Conservation (phyloP, 1,140 invertebrate genomes). For the Arion vulgaris region DNA sequence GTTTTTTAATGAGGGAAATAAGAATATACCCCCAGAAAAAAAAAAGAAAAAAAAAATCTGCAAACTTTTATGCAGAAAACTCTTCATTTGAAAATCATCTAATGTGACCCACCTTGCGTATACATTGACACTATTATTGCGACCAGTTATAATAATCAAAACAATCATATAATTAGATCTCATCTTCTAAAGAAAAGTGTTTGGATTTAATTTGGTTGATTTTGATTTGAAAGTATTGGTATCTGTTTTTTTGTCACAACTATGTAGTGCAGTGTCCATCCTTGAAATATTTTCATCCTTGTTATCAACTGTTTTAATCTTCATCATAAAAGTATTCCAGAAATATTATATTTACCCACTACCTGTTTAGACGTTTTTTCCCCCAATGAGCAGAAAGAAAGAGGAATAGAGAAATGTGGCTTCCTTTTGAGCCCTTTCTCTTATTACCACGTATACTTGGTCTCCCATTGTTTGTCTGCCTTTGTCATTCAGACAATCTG, state of each 20-base stretch:
- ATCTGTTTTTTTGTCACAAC: not conserved
- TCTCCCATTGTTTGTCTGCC: slow-evolving; percentile 43
- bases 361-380: slow-evolving; percentile 48
- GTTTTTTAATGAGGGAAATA: too few species aligned
- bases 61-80: too few species aligned
- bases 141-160: not conserved
- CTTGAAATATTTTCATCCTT: slow-evolving; percentile 22
- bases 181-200: too few species aligned
- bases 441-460: slow-evolving; percentile 32
- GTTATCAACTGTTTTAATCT: slow-evolving; percentile 39
- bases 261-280: slow-evolving; percentile 3
- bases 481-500: slow-evolving; percentile 44
- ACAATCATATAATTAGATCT: not conserved
- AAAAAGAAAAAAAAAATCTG: too few species aligned
- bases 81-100: too few species aligned
- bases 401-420: slow-evolving; percentile 50
- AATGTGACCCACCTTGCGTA: too few species aligned
- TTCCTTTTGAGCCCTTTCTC: slow-evolving; percentile 69
- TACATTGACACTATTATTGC: too few species aligned
- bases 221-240: not conserved
- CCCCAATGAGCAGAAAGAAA: slow-evolving; percentile 44
- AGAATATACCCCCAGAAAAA: too few species aligned
- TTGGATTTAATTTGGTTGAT: too few species aligned
- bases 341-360: slow-evolving; percentile 51
- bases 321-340: slow-evolving; percentile 49